Evolutionary conservation across 2,888 invertebrate species (phyloP).

Genomic region (Xestia c-nigrum): DNA sequence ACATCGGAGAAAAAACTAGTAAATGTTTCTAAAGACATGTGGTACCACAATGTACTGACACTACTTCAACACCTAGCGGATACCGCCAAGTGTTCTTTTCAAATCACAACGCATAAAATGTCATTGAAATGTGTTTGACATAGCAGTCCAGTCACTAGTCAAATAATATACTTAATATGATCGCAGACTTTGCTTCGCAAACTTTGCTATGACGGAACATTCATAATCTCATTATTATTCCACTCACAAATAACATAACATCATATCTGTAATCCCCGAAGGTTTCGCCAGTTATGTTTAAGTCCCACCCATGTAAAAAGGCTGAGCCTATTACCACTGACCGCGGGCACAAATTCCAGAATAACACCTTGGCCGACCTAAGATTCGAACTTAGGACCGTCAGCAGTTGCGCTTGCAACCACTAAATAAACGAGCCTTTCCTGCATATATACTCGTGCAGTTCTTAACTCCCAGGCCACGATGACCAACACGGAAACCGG

Average conservation of each 20-base stretch:
- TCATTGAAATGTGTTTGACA: constrained; percentile 22
- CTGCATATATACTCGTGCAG: no score
- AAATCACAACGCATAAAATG: constrained; percentile 3
- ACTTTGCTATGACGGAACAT: neutral
- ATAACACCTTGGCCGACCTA: neutral
- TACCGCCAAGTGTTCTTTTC: neutral
- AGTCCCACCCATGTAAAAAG: neutral
- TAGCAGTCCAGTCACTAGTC: neutral
- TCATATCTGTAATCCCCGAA: neutral
- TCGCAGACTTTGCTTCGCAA: neutral
- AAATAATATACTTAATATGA: neutral
- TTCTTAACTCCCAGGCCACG: neutral
- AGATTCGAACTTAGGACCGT: neutral
- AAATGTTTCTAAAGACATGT: neutral
- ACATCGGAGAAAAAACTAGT: neutral
- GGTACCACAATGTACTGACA: neutral
- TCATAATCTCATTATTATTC: constrained; percentile 4
- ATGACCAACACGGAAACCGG: constrained; percentile 11
- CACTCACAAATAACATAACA: neutral
- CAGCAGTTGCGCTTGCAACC: neutral
- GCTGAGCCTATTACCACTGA: neutral
- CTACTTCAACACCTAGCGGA: no score
- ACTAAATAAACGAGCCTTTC: neutral
- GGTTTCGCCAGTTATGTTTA: neutral
- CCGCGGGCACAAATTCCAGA: neutral